Conservation (phyloP, 37 sponge, comb jelly and placozoan species). For the Beroe forskalii region DNA sequence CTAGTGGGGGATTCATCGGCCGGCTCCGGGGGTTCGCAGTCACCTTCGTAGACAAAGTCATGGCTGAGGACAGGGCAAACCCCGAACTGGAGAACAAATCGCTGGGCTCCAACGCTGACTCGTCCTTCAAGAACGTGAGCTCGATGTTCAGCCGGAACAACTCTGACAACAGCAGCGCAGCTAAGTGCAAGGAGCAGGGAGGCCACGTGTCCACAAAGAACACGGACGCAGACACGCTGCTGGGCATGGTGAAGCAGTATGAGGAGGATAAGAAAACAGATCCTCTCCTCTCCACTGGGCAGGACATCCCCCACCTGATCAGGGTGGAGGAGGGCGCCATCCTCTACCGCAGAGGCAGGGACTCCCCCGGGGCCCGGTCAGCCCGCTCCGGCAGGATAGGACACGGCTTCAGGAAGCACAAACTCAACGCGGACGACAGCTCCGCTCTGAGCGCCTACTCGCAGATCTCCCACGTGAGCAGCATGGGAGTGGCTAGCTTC, state of each 20-base stretch:
- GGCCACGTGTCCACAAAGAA: not conserved
- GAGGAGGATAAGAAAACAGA: slow-evolving; percentile 30
- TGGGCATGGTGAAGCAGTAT: slow-evolving; percentile 59
- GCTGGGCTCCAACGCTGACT: not conserved
- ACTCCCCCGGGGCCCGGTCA: slow-evolving; percentile 43
- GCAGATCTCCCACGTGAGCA: slow-evolving; percentile 51
- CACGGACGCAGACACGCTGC: slow-evolving; percentile 2
- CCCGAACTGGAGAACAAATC: not conserved
- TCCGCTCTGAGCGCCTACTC: slow-evolving; percentile 51
- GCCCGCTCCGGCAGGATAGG: slow-evolving; percentile 57
- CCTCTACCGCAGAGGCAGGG: slow-evolving; percentile 9
- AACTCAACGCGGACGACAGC: slow-evolving; percentile 58
- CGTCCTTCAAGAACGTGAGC: slow-evolving; percentile 24
- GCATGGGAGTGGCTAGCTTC: slow-evolving; percentile 16
- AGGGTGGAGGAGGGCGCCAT: slow-evolving; percentile 44
- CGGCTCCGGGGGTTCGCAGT: slow-evolving; percentile 36
- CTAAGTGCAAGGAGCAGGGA: not conserved
- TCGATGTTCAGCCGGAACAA: not conserved
- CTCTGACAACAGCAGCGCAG: not conserved
- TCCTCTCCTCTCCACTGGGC: not conserved
- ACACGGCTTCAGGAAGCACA: slow-evolving; percentile 42
- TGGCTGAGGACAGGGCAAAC: not conserved
- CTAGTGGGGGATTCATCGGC: slow-evolving; percentile 37
- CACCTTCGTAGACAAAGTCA: slow-evolving; percentile 46
- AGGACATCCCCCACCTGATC: slow-evolving; percentile 44